Evolutionary conservation across 2,888 invertebrate species (phyloP), one percentile per base, ranked within the genome.

Genomic region (Andrena marginata): DNA sequence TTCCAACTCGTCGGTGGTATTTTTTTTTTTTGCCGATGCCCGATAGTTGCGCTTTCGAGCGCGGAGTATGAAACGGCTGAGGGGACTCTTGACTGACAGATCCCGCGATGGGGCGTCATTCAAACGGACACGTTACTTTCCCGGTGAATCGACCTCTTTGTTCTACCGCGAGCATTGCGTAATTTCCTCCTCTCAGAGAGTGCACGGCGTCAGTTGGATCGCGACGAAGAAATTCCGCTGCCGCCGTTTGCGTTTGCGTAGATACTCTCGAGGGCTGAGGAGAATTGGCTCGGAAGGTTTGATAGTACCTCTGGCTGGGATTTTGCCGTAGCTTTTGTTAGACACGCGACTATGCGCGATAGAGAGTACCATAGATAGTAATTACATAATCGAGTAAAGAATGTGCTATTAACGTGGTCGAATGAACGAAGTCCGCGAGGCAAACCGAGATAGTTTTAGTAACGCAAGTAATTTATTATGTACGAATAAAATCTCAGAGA

Each of bases 71-170:
- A 42, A 42, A 42, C 42, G 42, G 42, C 42, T 16, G 42, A 68
- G 35, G 13, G 60, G 26, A 13, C n/a, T 49, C 10, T 54, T 82
- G 71, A 82, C 70, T 42, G 80, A 72, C 76, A 63, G 76, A 64
- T 76, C 64, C 71, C 56, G 72, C 71, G 69, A 76, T 76, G 48
- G 69, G 56, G 26, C 62, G 65, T 29, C 31, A 26, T 76, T 63
- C 77, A 16, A 60, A 76, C 51, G 60, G 63, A 68, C 68, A 26
- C 64, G 48, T 67, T 73, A 63, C 63, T 67, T 56, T 69, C 69
- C 42, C 31, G 16, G 48, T 10, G 75, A 82, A 75, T 82, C 75
- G 54, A 71, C n/a, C 26, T 54, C 72, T 78, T 75, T 77, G 73
- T 77, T 70, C 76, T 20, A 33, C 31, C 6, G 13, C 42, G 60